Percentiles rank a stretch among this genome's conserved stretches.
Evolutionary conservation across 2,797 vertebrate species (phyloP).

Genomic region (Eulemur mongoz): DNA sequence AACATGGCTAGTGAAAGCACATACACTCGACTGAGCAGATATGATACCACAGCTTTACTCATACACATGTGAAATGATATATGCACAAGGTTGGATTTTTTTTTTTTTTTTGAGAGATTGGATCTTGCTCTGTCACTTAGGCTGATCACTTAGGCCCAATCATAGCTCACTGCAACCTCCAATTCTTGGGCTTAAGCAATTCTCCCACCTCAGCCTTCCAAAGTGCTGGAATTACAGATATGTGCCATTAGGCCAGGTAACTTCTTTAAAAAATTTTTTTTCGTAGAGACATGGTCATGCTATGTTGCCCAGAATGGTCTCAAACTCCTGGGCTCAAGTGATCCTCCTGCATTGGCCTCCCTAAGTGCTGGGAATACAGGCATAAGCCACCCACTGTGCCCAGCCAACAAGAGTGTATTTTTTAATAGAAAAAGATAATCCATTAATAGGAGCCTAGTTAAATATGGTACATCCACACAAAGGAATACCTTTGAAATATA

Average conservation of each 20-base stretch:
- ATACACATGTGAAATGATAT: not conserved
- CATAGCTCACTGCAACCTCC: not conserved
- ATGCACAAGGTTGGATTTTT: not conserved
- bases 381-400: not conserved
- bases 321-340: not conserved
- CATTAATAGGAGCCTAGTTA: not conserved
- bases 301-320: no score
- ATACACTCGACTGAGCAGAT: not conserved
- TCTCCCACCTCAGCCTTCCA: not conserved
- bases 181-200: not conserved
- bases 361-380: not conserved
- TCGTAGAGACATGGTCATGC: no score
- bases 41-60: not conserved
- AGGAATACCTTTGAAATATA: not conserved
- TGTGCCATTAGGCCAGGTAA: not conserved
- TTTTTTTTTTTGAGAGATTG: not conserved
- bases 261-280: no score
- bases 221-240: not conserved
- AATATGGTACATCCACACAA: not conserved
- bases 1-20: not conserved
- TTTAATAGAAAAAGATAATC: not conserved
- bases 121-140: not conserved
- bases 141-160: not conserved
- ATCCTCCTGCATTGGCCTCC: not conserved
- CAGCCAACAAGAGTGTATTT: not conserved